These are phyloP conservation scores for Anomalospiza imberbis DNA, from an alignment of 2,797 vertebrate species.

Conservation along the genomic window DNA sequence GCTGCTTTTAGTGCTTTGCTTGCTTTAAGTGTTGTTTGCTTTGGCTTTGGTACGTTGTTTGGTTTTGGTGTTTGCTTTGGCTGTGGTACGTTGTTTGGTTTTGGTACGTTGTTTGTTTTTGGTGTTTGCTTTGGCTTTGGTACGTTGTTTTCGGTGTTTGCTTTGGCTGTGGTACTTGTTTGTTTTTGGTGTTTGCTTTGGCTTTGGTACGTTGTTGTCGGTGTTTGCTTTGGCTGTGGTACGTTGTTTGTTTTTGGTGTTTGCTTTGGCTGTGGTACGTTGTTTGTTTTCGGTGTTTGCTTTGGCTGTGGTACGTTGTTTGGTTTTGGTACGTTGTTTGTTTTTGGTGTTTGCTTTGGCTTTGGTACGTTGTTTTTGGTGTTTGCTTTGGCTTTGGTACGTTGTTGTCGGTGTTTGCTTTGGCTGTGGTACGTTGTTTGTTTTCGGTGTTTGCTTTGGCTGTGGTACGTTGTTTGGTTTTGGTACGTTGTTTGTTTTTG, in stretches of 20 bases:
- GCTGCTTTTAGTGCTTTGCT: neutral
- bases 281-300: neutral
- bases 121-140: neutral
- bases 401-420: no score
- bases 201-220: neutral
- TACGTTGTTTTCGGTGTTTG: neutral
- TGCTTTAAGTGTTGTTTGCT: neutral
- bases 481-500: no score
- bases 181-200: no score
- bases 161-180: neutral
- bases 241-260: neutral
- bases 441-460: neutral
- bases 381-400: no score
- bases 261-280: neutral
- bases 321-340: neutral
- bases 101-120: neutral
- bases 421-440: no score
- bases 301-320: neutral
- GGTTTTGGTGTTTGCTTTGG: neutral
- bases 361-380: no score
- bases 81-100: neutral
- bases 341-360: neutral
- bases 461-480: neutral
- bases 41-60: neutral
- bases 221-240: fast-evolving